A percentile compares a stretch with the other conserved stretches of the same genome.
These are phyloP conservation scores for Schizothorax lantsangensis DNA, from an alignment of 2,797 vertebrate species.

Conservation along the genomic window DNA sequence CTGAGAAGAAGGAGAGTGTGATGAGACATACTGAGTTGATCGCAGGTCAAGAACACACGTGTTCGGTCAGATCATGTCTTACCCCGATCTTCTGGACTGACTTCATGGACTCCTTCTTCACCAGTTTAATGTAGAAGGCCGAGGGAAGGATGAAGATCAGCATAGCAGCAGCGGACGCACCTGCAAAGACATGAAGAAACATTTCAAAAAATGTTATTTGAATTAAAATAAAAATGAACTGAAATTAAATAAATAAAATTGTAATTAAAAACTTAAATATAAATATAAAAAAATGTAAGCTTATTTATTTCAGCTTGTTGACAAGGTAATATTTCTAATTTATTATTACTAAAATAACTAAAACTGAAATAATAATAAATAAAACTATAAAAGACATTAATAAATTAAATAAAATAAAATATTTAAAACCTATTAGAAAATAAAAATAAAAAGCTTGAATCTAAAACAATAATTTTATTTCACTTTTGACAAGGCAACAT, in stretches of 20 bases:
- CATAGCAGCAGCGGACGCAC: slow-evolving; percentile 94
- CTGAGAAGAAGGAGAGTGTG: slow-evolving; percentile 68
- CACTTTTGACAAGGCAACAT: too few relatives aligned
- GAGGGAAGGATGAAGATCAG: slow-evolving; percentile 98
- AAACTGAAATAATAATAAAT: background rate
- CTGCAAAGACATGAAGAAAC: slow-evolving; percentile 67
- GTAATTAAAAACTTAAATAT: too few relatives aligned
- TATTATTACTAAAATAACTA: background rate
- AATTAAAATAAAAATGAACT: background rate
- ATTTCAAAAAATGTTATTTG: too few relatives aligned
- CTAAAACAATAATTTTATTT: too few relatives aligned
- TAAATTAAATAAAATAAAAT: too few relatives aligned
- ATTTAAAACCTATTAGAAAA: too few relatives aligned
- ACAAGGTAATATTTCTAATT: too few relatives aligned
- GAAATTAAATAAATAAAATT: background rate
- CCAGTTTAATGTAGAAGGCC: slow-evolving; percentile 96
- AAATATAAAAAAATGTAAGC: too few relatives aligned
- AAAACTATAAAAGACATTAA: too few relatives aligned
- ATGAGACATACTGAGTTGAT: background rate
- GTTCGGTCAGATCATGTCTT: slow-evolving; percentile 60
- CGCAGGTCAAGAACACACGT: background rate
- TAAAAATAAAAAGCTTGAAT: too few relatives aligned
- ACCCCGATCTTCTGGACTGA: slow-evolving; percentile 98
- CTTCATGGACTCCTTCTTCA: slow-evolving; percentile 93
- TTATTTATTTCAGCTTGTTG: too few relatives aligned